phyloP scores from a whole-genome alignment of 2,113 vertebrate genomes.

The Leptobrachium leishanense region DNA sequence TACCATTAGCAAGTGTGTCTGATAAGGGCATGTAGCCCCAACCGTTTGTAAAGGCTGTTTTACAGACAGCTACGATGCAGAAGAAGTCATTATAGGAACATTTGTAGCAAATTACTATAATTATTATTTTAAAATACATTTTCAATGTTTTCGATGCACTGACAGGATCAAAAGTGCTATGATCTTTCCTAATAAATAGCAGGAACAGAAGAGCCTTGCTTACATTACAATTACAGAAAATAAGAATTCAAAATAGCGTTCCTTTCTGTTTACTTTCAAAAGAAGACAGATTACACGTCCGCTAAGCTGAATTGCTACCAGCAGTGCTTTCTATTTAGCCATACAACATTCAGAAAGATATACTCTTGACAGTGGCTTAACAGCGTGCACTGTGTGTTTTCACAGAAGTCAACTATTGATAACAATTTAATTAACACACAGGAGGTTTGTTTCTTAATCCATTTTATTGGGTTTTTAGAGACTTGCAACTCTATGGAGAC shows the following conservation, averaged over 20 bases:
- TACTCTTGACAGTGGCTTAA: constrained; percentile 8
- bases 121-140: constrained; percentile 46
- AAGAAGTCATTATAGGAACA: constrained; percentile 39
- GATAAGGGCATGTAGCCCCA: constrained; percentile 35
- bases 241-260: constrained; percentile 20
- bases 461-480: constrained; percentile 38
- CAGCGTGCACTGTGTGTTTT: constrained; percentile 17
- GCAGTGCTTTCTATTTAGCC: neutral
- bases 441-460: constrained; percentile 39
- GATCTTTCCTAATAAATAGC: constrained; percentile 42
- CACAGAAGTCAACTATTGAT: constrained; percentile 36
- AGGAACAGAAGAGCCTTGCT: constrained; percentile 9
- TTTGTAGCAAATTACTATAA: constrained; percentile 48
- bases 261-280: constrained; percentile 13
- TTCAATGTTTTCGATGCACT: constrained; percentile 35
- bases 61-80: constrained; percentile 35
- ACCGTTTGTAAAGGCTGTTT: constrained; percentile 34
- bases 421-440: constrained; percentile 36
- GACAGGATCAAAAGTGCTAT: constrained; percentile 45
- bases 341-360: neutral
- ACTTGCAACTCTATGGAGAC: constrained; percentile 9
- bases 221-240: constrained; percentile 30
- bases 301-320: neutral
- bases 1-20: constrained; percentile 40
- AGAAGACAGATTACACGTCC: constrained; percentile 10